Base-by-base conservation (phyloP, 64 coral and sea anemone species). In the Pocillopora damicornis region DNA sequence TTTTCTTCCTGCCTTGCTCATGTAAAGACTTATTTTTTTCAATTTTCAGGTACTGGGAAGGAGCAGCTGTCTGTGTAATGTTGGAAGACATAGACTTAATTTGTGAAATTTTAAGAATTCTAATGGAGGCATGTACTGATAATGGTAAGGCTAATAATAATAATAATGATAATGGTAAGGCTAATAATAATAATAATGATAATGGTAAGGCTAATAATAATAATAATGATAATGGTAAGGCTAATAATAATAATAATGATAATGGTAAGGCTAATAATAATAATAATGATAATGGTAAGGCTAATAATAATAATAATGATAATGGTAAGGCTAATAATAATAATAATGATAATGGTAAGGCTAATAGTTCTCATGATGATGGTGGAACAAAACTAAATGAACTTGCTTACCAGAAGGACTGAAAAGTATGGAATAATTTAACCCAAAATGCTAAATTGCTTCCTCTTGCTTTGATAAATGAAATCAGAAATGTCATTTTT, bases 71-170 rank as follows among this genome's bases (percentile, higher is more conserved):
- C 4, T 93, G 91, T 65, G 68, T 72, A n/a, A 88, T 88, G 80
- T 82, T 88, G 23, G 87, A 88, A n/a, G 86, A 93, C 83, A 72
- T 93, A 37, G 86, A 93, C 77, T 89, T 93, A 58, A 71, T 93
- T 11, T 93, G 86, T 89, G 86, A 93, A 60, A 37, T 93, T 59
- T 22, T 93, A 23, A 73, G 91, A 58, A 87, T 93, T 45, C 38
- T 93, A 35, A 93, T 81, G 35, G 86, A 83, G 66, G 91, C 91
- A 25, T 93, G 91, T 25, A 93, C 91, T 88, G 86, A 93, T 20
- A 93, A 88, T 89, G 91, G 42, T 51, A 51, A 51, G 42, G 42
- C 42, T 51, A 51, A 30, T 30, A 30, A 30, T 30, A 30, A 30
- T 30, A 30, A 86, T 92, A 92, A 92, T 26, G 65, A 65, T 22